Conservation (phyloP, 2,888 invertebrate genomes). For the Pilophorus perplexus region DNA sequence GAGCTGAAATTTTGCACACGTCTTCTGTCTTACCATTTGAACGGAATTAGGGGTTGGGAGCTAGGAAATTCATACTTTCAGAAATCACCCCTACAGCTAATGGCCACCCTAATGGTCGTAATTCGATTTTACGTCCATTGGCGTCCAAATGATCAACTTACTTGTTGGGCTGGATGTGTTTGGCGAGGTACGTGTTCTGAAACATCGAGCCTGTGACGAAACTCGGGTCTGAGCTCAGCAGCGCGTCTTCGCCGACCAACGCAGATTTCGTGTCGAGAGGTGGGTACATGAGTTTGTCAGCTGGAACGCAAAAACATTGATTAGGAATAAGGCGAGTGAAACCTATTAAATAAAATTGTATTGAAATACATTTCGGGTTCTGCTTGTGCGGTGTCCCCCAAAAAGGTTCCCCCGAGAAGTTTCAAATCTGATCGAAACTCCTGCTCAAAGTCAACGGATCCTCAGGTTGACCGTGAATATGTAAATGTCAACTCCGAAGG, state of each 20-base stretch:
- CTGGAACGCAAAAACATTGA: neutral
- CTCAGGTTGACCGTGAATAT: no score
- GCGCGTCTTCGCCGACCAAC: constrained; percentile 13
- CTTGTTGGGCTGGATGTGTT: constrained; percentile 15
- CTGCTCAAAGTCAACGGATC: no score
- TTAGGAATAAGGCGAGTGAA: neutral
- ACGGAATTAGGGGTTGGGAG: no score
- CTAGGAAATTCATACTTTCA: no score
- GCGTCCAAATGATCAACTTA: no score
- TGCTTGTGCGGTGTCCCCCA: neutral
- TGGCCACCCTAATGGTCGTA: no score
- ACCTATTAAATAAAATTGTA: neutral
- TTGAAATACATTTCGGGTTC: neutral
- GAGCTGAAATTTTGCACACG: no score
- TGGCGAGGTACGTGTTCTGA: constrained; percentile 25
- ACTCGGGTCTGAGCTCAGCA: constrained; percentile 17
- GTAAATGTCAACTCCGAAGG: no score
- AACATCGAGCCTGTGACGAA: constrained; percentile 31
- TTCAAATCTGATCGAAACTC: no score
- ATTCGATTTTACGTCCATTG: no score
- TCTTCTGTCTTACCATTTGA: no score
- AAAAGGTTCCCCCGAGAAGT: neutral
- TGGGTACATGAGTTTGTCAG: constrained; percentile 32
- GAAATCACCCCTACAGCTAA: no score
- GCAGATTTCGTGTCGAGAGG: constrained; percentile 16